Percentiles rank a stretch among this genome's conserved stretches.
Evolutionary conservation across 2,888 invertebrate genomes (phyloP).

Genomic region (Polydrusus tereticollis): DNA sequence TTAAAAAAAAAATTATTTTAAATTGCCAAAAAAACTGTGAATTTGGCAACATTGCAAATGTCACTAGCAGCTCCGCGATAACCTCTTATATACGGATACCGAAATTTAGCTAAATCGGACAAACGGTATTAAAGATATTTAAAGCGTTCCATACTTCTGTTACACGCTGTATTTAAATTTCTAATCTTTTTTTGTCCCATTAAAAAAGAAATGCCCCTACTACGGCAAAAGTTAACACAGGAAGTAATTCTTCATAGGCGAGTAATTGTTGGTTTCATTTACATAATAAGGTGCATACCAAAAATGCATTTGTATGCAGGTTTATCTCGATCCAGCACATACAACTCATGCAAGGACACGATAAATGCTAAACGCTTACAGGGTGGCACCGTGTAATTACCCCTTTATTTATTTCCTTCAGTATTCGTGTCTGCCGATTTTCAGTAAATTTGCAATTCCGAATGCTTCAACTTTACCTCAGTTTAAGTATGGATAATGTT

Average conservation of each 20-base stretch:
- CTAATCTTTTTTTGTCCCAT: too few species aligned
- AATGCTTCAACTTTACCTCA: constrained; percentile 45
- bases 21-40: too few species aligned
- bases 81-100: too few species aligned
- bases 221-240: constrained; percentile 20
- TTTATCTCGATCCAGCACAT: constrained; percentile 56
- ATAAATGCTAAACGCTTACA: constrained; percentile 54
- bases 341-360: constrained; percentile 57
- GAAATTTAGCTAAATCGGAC: too few species aligned
- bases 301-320: constrained; percentile 57
- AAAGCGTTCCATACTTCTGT: too few species aligned
- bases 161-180: too few species aligned
- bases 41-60: too few species aligned
- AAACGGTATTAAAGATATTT: too few species aligned
- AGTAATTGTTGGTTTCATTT: constrained; percentile 53
- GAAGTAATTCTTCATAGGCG: constrained; percentile 36
- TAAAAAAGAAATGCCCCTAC: background rate
- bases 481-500: constrained; percentile 44
- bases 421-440: constrained; percentile 43
- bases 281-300: constrained; percentile 57
- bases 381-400: constrained; percentile 53
- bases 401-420: constrained; percentile 47
- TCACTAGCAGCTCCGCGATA: too few species aligned
- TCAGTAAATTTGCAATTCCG: constrained; percentile 51
- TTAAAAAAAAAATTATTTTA: too few species aligned